Conservation (phyloP, 1,140 invertebrate genomes). For the Polyergus mexicanus region DNA sequence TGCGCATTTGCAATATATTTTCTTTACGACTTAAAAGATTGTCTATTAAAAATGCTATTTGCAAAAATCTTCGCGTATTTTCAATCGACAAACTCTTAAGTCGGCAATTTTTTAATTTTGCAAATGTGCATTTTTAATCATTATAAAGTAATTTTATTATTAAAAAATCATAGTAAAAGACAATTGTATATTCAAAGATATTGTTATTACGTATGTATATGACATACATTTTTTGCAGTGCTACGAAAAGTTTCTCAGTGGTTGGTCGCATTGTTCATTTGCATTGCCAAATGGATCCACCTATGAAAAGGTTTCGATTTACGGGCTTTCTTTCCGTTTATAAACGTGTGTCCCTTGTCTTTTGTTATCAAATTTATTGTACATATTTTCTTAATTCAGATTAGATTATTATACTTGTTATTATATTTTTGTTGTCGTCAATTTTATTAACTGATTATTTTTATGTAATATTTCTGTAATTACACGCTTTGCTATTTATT, state of each 20-base stretch:
- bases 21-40: conserved; percentile 14
- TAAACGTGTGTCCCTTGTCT: conserved; percentile 26
- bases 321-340: conserved; percentile 4
- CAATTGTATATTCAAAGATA: not conserved
- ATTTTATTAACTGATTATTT: not conserved
- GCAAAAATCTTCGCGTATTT: not conserved
- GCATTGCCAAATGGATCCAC: conserved; percentile 23
- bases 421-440: not conserved
- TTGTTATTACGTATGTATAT: conserved; percentile 2
- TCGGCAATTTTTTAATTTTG: not conserved
- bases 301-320: conserved; percentile 36
- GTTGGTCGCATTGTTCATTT: conserved; percentile 51
- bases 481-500: not conserved
- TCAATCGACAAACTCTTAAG: not conserved
- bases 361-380: not conserved
- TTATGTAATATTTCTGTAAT: not conserved
- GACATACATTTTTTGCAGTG: conserved; percentile 55
- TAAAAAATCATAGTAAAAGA: not conserved
- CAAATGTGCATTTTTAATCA: too few species aligned
- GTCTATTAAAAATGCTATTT: conserved; percentile 22
- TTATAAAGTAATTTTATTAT: not conserved
- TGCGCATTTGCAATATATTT: not conserved
- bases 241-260: conserved; percentile 47
- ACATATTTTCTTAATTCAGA: not conserved
- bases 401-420: not conserved